A percentile compares a stretch with the other conserved stretches of the same genome.
Evolutionary conservation across 2,888 invertebrate genomes (phyloP).

Genomic region (Bombylius discolor): DNA sequence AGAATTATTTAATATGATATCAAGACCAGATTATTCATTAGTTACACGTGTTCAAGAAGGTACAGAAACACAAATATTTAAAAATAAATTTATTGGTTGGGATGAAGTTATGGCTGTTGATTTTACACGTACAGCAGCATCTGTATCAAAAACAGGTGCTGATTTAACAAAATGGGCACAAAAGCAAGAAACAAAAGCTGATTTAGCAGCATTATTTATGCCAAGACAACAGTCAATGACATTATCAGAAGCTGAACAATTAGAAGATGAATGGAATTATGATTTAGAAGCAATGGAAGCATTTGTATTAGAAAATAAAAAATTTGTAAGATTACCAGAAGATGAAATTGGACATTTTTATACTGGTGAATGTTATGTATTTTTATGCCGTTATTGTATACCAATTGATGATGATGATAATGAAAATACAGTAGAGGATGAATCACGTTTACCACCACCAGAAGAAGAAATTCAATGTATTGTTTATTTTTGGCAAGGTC

Average conservation of each 20-base stretch:
- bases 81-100: conserved; percentile 95
- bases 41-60: conserved; percentile 87
- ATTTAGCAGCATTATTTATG: conserved; percentile 89
- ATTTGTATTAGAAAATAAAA: conserved; percentile 90
- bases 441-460: conserved; percentile 23
- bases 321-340: conserved; percentile 93
- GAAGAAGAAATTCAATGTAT: conserved; percentile 66
- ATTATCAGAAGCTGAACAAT: conserved; percentile 65
- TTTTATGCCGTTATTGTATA: conserved; percentile 91
- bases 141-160: conserved; percentile 90
- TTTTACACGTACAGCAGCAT: conserved; percentile 95
- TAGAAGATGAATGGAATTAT: conserved; percentile 95
- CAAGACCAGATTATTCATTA: conserved; percentile 73
- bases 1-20: conserved; percentile 89
- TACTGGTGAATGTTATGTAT: conserved; percentile 94
- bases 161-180: conserved; percentile 87
- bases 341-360: conserved; percentile 85
- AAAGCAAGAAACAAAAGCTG: conserved; percentile 81
- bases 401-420: conserved; percentile 52
- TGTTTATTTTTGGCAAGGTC: conserved; percentile 99
- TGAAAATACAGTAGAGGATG: conserved; percentile 27
- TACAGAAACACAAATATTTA: conserved; percentile 85
- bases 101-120: conserved; percentile 98
- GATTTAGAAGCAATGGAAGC: conserved; percentile 96
- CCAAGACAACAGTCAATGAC: conserved; percentile 86